These are phyloP conservation scores for Pachyseris speciosa DNA, from an alignment of 64 coral and sea anemone species.

Conservation along the genomic window DNA sequence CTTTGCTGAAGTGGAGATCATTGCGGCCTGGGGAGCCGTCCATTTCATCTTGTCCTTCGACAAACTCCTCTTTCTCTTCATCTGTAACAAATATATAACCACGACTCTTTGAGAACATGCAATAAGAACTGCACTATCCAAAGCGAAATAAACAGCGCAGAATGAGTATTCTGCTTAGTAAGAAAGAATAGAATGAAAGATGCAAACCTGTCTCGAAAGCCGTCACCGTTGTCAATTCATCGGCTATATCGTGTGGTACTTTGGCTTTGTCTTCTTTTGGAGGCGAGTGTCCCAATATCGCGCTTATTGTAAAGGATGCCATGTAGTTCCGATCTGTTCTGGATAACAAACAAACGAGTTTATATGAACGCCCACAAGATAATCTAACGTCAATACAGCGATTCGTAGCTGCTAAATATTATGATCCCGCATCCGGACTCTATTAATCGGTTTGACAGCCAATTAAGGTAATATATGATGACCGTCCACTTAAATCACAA, in stretches of 20 bases:
- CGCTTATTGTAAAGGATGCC: conserved; percentile 32
- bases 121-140: neutral
- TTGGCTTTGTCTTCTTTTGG: neutral
- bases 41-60: neutral
- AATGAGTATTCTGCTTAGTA: neutral
- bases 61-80: conserved; percentile 24
- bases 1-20: conserved; percentile 66
- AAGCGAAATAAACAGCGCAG: neutral
- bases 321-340: conserved; percentile 9
- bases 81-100: neutral
- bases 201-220: neutral
- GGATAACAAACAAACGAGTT: neutral
- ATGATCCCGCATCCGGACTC: conserved; percentile 40
- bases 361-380: neutral
- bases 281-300: conserved; percentile 34
- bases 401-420: conserved; percentile 22
- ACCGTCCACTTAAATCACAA: conserved; percentile 67
- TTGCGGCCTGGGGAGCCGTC: neutral
- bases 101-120: neutral
- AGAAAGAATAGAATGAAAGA: neutral
- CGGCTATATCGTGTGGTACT: neutral
- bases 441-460: conserved; percentile 77
- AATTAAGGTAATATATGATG: conserved; percentile 60
- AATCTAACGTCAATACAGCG: neutral
- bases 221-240: neutral